A percentile compares a stretch with the other conserved stretches of the same genome.
Evolutionary conservation across 2,888 invertebrate genomes (phyloP).

Genomic region (Gasteruption jaculator): DNA sequence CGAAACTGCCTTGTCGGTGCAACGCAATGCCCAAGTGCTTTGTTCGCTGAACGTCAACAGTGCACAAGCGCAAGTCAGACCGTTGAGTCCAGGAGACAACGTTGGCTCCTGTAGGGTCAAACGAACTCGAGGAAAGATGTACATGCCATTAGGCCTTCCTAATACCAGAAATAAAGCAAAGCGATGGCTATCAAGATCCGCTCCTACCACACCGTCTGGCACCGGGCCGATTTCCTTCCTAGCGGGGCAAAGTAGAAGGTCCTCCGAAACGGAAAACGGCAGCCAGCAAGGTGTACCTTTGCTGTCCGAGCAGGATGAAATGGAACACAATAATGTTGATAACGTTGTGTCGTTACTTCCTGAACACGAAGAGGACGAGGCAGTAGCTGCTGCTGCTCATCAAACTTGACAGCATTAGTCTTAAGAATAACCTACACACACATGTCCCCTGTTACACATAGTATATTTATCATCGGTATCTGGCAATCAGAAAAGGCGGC

Average conservation of each 20-base stretch:
- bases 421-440: no score
- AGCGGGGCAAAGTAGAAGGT: constrained; percentile 51
- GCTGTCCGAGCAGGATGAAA: constrained; percentile 46
- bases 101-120: constrained; percentile 33
- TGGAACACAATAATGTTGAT: constrained; percentile 29
- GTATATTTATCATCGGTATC: no score
- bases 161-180: constrained; percentile 37
- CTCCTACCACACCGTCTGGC: constrained; percentile 74
- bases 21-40: constrained; percentile 38
- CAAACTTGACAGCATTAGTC: no score
- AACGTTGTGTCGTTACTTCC: no score
- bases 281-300: constrained; percentile 43
- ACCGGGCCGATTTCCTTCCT: constrained; percentile 65
- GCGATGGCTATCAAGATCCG: constrained; percentile 70
- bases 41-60: constrained; percentile 32
- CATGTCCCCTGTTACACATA: no score
- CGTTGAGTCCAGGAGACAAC: constrained; percentile 41
- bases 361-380: no score
- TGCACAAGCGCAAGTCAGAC: constrained; percentile 30
- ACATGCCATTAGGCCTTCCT: constrained; percentile 51
- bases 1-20: constrained; percentile 26
- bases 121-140: constrained; percentile 51
- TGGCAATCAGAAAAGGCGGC: no score
- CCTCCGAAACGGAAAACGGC: constrained; percentile 37
- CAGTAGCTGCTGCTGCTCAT: no score